These are phyloP conservation scores for Ascaphus truei DNA, from an alignment of 2,113 vertebrate species.

Conservation along the genomic window DNA sequence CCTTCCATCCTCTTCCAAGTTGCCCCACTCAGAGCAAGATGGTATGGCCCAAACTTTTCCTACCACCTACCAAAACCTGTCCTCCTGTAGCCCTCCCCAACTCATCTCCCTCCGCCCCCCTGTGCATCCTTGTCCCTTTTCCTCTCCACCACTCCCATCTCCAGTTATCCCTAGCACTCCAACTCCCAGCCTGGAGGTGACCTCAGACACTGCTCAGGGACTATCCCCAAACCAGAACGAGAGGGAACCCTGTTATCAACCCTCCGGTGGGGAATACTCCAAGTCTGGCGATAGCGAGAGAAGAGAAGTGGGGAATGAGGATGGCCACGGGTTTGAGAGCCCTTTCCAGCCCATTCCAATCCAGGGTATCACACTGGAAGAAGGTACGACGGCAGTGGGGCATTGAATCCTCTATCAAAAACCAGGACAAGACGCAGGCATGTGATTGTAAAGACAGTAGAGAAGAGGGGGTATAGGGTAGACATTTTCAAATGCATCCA, in stretches of 20 bases:
- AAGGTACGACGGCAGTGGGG: slow-evolving; percentile 53
- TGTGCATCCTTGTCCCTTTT: slow-evolving; percentile 45
- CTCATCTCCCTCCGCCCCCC: slow-evolving; percentile 48
- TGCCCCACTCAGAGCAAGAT: not conserved
- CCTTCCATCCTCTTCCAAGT: not conserved
- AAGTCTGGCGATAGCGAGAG: slow-evolving; percentile 43
- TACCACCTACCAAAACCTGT: slow-evolving; percentile 31
- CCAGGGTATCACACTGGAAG: slow-evolving; percentile 64
- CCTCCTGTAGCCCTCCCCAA: slow-evolving; percentile 48
- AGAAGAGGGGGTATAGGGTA: too few relatives aligned
- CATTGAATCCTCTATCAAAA: too few relatives aligned
- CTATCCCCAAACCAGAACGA: slow-evolving; percentile 41
- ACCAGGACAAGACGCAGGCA: too few relatives aligned
- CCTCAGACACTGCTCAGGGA: slow-evolving; percentile 30
- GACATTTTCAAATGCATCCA: too few relatives aligned
- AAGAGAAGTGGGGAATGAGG: slow-evolving; percentile 44
- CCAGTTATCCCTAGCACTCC: slow-evolving; percentile 21
- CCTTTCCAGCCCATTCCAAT: slow-evolving; percentile 56
- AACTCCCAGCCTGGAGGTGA: slow-evolving; percentile 33
- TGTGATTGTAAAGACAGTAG: too few relatives aligned
- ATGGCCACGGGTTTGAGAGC: slow-evolving; percentile 52
- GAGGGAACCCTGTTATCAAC: slow-evolving; percentile 24
- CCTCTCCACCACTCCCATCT: slow-evolving; percentile 47
- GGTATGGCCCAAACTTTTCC: slow-evolving; percentile 1
- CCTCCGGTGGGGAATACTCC: slow-evolving; percentile 42